A percentile compares a stretch with the other conserved stretches of the same genome.
phyloP scores from a whole-genome alignment of 2,888 invertebrate genomes.

The Dascillus cervinus region DNA sequence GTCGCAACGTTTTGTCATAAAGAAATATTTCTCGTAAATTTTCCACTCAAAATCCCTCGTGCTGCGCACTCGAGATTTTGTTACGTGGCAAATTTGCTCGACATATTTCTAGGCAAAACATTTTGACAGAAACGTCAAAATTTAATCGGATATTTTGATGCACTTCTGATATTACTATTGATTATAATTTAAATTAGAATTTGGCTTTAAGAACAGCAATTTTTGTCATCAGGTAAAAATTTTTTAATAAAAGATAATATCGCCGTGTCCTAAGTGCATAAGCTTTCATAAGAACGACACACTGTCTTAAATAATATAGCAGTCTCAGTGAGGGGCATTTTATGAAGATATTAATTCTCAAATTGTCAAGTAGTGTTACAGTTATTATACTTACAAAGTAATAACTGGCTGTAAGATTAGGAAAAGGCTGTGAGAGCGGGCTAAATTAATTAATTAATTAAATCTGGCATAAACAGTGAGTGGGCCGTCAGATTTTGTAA shows the following conservation, averaged over 20 bases:
- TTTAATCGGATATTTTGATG: too few relatives aligned
- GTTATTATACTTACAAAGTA: slow-evolving; percentile 44
- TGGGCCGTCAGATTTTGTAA: slow-evolving; percentile 27
- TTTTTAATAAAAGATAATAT: slow-evolving; percentile 4
- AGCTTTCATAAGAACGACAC: slow-evolving; percentile 40
- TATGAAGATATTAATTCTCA: slow-evolving; percentile 45
- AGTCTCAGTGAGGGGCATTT: slow-evolving; percentile 39
- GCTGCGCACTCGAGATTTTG: too few relatives aligned
- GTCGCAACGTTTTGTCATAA: too few relatives aligned
- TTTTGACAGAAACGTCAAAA: too few relatives aligned
- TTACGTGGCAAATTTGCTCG: too few relatives aligned
- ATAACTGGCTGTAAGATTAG: slow-evolving; percentile 42
- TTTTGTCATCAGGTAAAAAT: too few relatives aligned
- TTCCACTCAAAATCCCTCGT: too few relatives aligned
- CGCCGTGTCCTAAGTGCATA: slow-evolving; percentile 30
- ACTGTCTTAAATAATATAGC: slow-evolving; percentile 34
- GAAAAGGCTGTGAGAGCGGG: slow-evolving; percentile 39
- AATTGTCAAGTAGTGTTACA: slow-evolving; percentile 43
- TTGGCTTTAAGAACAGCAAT: too few relatives aligned
- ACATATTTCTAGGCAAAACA: too few relatives aligned
- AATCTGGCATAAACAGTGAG: slow-evolving; percentile 42
- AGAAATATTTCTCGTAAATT: too few relatives aligned
- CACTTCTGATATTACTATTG: too few relatives aligned
- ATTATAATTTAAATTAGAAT: too few relatives aligned
- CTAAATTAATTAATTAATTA: slow-evolving; percentile 45